Percentiles rank a stretch among this genome's conserved stretches.
Evolutionary conservation across 2,113 vertebrate species (phyloP).

Genomic region (Hydropotes inermis): DNA sequence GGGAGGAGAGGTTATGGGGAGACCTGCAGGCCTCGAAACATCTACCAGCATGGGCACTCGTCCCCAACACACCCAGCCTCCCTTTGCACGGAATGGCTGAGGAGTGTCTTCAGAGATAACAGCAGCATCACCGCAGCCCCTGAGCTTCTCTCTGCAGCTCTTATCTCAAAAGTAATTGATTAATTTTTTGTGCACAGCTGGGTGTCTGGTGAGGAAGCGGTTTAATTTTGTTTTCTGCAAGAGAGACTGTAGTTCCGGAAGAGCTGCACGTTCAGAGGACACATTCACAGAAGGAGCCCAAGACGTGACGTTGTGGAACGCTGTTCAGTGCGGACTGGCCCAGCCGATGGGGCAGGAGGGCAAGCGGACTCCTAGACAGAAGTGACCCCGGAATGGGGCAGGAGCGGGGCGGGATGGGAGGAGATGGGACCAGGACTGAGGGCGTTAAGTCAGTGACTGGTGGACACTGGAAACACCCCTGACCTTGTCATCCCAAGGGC

Average conservation of each 20-base stretch:
- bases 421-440: neutral
- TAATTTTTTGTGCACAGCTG: slow-evolving; percentile 53
- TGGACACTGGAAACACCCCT: neutral
- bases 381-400: neutral
- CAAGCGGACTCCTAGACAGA: fast-evolving
- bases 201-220: slow-evolving; percentile 29
- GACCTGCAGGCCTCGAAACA: neutral
- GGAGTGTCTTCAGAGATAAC: slow-evolving; percentile 45
- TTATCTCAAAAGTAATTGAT: slow-evolving; percentile 59
- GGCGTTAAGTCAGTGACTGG: neutral
- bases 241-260: neutral
- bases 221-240: slow-evolving; percentile 57
- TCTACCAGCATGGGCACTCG: neutral
- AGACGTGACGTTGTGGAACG: neutral
- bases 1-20: neutral
- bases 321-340: neutral
- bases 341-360: neutral
- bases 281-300: neutral
- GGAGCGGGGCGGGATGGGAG: neutral
- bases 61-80: neutral
- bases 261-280: neutral
- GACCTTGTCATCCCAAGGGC: neutral
- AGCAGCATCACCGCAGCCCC: neutral
- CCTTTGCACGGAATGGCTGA: neutral
- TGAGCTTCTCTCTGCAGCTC: neutral